Conservation (phyloP, 2,888 invertebrate species). For the Petrophora chlorosata region DNA sequence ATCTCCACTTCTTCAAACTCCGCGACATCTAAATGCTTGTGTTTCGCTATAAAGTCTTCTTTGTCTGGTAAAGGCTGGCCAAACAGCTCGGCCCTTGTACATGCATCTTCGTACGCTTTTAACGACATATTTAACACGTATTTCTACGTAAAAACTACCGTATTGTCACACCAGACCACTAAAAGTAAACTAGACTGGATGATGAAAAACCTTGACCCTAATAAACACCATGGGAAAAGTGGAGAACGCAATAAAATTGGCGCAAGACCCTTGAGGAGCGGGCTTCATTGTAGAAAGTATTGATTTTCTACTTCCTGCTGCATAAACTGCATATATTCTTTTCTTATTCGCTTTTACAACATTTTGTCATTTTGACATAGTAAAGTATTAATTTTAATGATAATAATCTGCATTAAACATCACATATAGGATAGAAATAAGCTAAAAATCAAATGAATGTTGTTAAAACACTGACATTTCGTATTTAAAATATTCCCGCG, state of each 20-base stretch:
- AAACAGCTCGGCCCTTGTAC: constrained; percentile 90
- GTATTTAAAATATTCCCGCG: neutral
- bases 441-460: too few species aligned
- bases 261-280: neutral
- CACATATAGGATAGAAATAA: too few species aligned
- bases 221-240: constrained; percentile 26
- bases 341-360: neutral
- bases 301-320: constrained; percentile 22
- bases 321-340: neutral
- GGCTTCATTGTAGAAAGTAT: constrained; percentile 26
- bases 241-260: constrained; percentile 14
- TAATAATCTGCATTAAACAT: too few species aligned
- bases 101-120: constrained; percentile 89
- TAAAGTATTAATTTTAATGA: too few species aligned
- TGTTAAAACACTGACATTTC: too few species aligned
- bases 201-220: constrained; percentile 44
- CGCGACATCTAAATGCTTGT: constrained; percentile 79
- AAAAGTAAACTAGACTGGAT: constrained; percentile 25
- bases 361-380: too few species aligned
- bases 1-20: constrained; percentile 82
- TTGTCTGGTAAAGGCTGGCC: constrained; percentile 87
- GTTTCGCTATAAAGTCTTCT: constrained; percentile 85
- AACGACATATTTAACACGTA: constrained; percentile 76
- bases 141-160: constrained; percentile 6
- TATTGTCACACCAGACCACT: constrained; percentile 9